phyloP scores from a whole-genome alignment of 2,888 invertebrate species.

The Phrixothrix hirtus region DNA sequence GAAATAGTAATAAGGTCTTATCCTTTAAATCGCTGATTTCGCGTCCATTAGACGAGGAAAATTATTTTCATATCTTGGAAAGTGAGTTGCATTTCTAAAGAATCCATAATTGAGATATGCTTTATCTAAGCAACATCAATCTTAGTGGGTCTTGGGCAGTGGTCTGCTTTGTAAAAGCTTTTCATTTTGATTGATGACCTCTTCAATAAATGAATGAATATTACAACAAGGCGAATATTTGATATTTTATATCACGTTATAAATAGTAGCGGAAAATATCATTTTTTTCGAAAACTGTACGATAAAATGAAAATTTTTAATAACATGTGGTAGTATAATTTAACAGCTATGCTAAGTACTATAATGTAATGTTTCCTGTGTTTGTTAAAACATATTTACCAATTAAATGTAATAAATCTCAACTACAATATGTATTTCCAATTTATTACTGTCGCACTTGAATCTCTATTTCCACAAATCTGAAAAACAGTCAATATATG shows the following conservation, averaged over 20 bases:
- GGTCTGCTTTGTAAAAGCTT: constrained; percentile 27
- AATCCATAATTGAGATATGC: constrained; percentile 29
- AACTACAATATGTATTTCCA: constrained; percentile 22
- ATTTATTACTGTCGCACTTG: constrained; percentile 30
- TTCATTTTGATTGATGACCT: constrained; percentile 29
- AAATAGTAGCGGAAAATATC: too few relatives aligned
- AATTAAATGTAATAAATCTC: background rate
- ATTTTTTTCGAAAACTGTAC: too few relatives aligned
- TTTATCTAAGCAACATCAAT: constrained; percentile 32
- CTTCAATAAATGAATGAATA: constrained; percentile 20
- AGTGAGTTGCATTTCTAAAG: constrained; percentile 28
- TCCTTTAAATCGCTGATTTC: too few relatives aligned
- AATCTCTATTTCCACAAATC: constrained; percentile 35
- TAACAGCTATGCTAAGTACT: too few relatives aligned
- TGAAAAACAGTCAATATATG: constrained; percentile 36
- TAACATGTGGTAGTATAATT: too few relatives aligned
- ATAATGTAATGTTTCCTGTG: too few relatives aligned
- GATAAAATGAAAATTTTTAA: too few relatives aligned
- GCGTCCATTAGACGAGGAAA: constrained; percentile 19
- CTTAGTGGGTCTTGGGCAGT: constrained; percentile 28
- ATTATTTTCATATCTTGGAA: constrained; percentile 30
- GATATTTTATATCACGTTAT: too few relatives aligned
- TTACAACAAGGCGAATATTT: constrained; percentile 21
- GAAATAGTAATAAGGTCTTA: constrained; percentile 5
- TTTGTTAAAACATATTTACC: constrained; percentile 26